Conservation (phyloP, 2,888 invertebrate species). For the Spialia ferax region DNA sequence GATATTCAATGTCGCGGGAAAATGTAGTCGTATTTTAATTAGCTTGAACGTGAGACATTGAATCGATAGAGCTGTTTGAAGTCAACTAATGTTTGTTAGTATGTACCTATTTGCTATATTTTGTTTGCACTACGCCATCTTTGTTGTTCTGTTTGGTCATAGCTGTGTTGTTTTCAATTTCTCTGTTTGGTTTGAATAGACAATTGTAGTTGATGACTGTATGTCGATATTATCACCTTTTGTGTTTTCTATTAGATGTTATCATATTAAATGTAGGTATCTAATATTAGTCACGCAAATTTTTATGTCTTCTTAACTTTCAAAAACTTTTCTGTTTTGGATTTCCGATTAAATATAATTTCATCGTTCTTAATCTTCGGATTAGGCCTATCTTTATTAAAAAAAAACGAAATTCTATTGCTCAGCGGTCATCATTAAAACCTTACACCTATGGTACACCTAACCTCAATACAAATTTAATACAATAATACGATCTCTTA, state of each 20-base stretch:
- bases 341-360: no score
- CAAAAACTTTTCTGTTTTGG: no score
- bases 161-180: constrained; percentile 2
- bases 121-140: constrained; percentile 3
- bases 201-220: background rate
- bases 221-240: background rate
- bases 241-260: background rate
- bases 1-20: background rate
- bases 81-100: constrained; percentile 3
- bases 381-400: no score
- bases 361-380: no score
- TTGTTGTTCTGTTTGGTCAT: constrained; percentile 4
- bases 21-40: background rate
- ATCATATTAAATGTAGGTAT: background rate
- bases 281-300: no score
- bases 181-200: background rate
- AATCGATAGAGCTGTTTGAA: constrained; percentile 4
- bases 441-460: no score
- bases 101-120: constrained; percentile 7
- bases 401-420: no score
- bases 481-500: no score
- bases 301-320: no score
- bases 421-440: no score
- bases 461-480: no score
- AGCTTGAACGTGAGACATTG: background rate